These are phyloP conservation scores for Drymodes brunneopygia DNA, from an alignment of 2,113 vertebrate species.

Conservation along the genomic window DNA sequence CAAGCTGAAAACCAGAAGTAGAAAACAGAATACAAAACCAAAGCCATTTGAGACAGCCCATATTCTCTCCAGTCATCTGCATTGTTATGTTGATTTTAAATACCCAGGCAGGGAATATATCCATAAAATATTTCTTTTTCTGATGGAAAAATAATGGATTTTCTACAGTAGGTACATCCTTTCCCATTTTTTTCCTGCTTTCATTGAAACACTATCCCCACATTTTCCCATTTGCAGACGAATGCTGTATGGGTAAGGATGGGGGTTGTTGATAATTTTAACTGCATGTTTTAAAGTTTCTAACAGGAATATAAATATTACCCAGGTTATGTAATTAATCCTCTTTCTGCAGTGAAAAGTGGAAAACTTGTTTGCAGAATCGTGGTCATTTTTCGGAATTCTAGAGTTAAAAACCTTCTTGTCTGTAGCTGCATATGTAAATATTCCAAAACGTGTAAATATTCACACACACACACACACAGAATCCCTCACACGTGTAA, in stretches of 20 bases:
- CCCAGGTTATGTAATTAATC: not conserved
- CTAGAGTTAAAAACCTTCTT: not conserved
- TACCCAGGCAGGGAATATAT: not conserved
- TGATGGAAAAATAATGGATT: not conserved
- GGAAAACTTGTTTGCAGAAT: not conserved
- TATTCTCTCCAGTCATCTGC: not conserved
- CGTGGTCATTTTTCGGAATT: not conserved
- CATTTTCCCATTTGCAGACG: not conserved
- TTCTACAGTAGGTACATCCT: not conserved
- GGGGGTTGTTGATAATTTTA: not conserved
- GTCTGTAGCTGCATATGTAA: fast-evolving
- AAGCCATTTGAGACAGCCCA: not conserved
- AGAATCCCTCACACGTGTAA: too few relatives aligned
- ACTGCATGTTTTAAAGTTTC: not conserved
- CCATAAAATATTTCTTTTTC: not conserved
- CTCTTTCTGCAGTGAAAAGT: not conserved
- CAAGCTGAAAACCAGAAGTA: not conserved
- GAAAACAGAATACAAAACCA: not conserved
- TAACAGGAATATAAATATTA: not conserved
- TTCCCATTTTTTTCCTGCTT: not conserved
- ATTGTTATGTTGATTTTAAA: not conserved
- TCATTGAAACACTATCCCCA: not conserved
- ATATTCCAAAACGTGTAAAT: too few relatives aligned
- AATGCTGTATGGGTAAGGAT: not conserved
- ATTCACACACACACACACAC: fast-evolving